Percentiles rank a stretch among this genome's conserved stretches.
Conservation (phyloP, 1,140 invertebrate species). For the Lordiphosa stackelbergi region DNA sequence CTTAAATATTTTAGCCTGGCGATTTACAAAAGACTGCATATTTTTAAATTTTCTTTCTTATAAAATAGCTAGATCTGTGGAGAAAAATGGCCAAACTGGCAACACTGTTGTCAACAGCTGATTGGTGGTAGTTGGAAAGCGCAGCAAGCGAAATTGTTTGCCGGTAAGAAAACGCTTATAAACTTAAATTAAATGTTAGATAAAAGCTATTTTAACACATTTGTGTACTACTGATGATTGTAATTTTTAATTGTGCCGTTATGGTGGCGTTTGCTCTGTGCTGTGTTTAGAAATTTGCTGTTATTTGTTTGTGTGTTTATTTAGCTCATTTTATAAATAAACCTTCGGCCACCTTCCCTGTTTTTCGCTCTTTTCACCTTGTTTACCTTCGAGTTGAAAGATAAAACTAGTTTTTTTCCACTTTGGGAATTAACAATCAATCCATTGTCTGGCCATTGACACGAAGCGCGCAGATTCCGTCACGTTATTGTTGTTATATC, state of each 20-base stretch:
- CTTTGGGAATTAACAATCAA: too few species aligned
- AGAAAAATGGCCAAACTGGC: background rate
- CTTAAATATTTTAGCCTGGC: too few species aligned
- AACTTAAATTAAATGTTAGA: background rate
- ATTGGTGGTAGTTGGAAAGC: background rate
- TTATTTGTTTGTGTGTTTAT: background rate
- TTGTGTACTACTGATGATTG: too few species aligned
- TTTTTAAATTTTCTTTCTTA: too few species aligned
- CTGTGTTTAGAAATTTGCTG: background rate
- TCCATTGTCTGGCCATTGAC: slow-evolving; percentile 35
- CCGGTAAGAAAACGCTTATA: background rate
- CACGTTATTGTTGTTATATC: slow-evolving; percentile 1
- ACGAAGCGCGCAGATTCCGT: slow-evolving; percentile 36
- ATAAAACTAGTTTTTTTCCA: slow-evolving; percentile 52
- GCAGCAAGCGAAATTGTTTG: background rate
- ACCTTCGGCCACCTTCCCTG: slow-evolving; percentile 11
- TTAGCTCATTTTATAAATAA: slow-evolving; percentile 37
- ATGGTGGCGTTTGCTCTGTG: background rate
- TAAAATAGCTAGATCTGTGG: too few species aligned
- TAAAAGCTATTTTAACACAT: too few species aligned
- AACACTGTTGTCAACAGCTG: background rate
- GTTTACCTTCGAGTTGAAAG: slow-evolving; percentile 14
- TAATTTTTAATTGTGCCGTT: background rate
- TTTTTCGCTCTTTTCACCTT: slow-evolving; percentile 5
- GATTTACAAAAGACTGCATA: too few species aligned